Percentiles rank a stretch among this genome's conserved stretches.
phyloP scores from a whole-genome alignment of 2,113 vertebrate species.

The Rhinolophus ferrumequinum region DNA sequence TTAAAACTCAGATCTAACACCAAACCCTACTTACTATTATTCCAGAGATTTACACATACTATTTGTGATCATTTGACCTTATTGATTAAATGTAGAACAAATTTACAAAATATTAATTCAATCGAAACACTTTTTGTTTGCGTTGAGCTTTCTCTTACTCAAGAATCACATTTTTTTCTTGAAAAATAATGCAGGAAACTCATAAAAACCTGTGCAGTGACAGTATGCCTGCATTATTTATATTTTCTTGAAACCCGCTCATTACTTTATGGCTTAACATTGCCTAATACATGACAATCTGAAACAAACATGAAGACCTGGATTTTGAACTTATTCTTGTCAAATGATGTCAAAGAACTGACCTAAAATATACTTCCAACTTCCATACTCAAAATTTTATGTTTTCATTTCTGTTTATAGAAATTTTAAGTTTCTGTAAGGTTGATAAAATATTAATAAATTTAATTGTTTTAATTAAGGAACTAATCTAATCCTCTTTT shows the following conservation, averaged over 20 bases:
- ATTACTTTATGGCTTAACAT: conserved; percentile 35
- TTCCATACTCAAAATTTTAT: neutral
- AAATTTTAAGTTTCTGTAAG: neutral
- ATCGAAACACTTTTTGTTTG: neutral
- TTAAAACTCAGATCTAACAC: neutral
- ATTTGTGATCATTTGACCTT: neutral
- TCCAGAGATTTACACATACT: neutral
- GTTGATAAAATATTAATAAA: neutral
- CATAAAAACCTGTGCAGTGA: neutral
- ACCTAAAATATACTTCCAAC: neutral
- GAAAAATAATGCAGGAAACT: neutral
- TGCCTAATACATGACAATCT: neutral
- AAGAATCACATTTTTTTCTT: neutral
- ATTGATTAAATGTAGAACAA: neutral
- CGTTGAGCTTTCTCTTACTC: neutral
- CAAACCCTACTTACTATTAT: neutral
- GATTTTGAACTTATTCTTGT: conserved; percentile 4
- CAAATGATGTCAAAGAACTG: neutral
- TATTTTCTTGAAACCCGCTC: conserved; percentile 17
- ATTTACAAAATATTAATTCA: conserved; percentile 24
- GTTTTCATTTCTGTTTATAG: neutral
- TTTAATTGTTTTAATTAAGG: neutral
- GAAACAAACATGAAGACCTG: neutral
- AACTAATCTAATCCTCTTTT: neutral
- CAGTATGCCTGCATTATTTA: neutral